A percentile compares a stretch with the other conserved stretches of the same genome.
Evolutionary conservation across 2,113 vertebrate genomes (phyloP).

Genomic region (Labeo rohita): DNA sequence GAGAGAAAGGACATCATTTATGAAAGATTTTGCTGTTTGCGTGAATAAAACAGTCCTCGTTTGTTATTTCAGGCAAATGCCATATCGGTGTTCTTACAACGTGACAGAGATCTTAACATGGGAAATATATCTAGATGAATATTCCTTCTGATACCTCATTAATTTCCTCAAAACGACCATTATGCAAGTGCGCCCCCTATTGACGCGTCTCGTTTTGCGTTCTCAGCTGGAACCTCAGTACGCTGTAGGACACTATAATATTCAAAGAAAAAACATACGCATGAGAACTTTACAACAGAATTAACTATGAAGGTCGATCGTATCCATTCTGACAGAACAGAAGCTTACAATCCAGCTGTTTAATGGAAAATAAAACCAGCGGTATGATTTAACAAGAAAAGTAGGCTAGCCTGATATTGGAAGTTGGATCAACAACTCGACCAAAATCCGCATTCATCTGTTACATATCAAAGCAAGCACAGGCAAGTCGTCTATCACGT

Average conservation of each 20-base stretch:
- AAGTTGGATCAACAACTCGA: slow-evolving; percentile 40
- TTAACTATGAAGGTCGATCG: no score
- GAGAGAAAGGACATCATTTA: slow-evolving; percentile 2
- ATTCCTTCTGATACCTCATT: slow-evolving; percentile 73
- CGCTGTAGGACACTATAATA: slow-evolving; percentile 36
- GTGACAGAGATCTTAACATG: slow-evolving; percentile 69
- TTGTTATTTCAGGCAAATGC: slow-evolving; percentile 49
- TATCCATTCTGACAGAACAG: neutral
- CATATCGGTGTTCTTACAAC: slow-evolving; percentile 70
- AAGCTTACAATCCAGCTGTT: neutral
- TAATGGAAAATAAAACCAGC: neutral
- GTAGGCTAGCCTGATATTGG: slow-evolving; percentile 72
- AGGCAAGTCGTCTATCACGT: neutral
- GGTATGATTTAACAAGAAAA: slow-evolving; percentile 47
- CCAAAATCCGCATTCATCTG: slow-evolving; percentile 36
- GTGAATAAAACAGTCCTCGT: neutral
- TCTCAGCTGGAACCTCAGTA: slow-evolving; percentile 50
- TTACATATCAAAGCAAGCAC: neutral
- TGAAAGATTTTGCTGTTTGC: slow-evolving; percentile 27
- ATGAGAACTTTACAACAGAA: slow-evolving; percentile 20
- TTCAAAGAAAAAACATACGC: slow-evolving; percentile 11
- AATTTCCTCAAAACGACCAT: slow-evolving; percentile 60
- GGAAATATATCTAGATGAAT: slow-evolving; percentile 61
- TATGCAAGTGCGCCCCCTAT: slow-evolving; percentile 78
- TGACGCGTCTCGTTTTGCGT: slow-evolving; percentile 48